Base-by-base conservation (phyloP, 2,888 invertebrate species). In the Harpalus rubripes region DNA sequence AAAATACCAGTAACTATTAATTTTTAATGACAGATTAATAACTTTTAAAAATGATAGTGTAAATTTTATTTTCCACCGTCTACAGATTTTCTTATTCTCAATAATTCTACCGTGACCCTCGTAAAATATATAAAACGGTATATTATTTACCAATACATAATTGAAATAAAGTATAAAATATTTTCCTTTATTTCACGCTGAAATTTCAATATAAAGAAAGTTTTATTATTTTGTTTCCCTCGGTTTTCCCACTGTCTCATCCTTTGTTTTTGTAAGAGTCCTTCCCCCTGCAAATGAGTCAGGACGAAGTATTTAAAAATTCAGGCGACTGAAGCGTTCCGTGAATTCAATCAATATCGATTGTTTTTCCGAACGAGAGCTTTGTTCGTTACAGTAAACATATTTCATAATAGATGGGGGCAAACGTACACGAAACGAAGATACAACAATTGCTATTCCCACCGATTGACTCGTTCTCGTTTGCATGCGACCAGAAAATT, bases 341-440 rank as follows among this genome's bases (percentile, higher is more conserved):
- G 8, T 63, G 81, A 81, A 65, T 52, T 32, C 32, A 81, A 52
- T 68, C 65, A 39, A 82, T 82, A 82, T 82, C 74, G 82, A 82
- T 82, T 82, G 82, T 82, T 82, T 74, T 74, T n/a, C 8, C 41
- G 32, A 41, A 63, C n/a, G 74, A 39, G 72, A 41, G 74, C 82
- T 82, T 82, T 82, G 74, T 72, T 59, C 82, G 82, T 44, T 41
- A 41, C 82, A 12, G 82, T 82, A 82, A 74, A 82, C 82, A 82
- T 82, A 82, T 68, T 82, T 82, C 74, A 82, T 82, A 82, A 82
- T 82, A 58, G 82, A 82, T 82, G 74, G 26, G 44, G 44, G 72
- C 63, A 81, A 44, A 32, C 32, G 32, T 6, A 61, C 41, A 63
- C 81, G 65, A 78, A 15, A 58, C 18, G 32, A 78, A 41, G 22